Conservation (phyloP, 2,113 vertebrate genomes). For the Sinocyclocheilus anophthalmus region DNA sequence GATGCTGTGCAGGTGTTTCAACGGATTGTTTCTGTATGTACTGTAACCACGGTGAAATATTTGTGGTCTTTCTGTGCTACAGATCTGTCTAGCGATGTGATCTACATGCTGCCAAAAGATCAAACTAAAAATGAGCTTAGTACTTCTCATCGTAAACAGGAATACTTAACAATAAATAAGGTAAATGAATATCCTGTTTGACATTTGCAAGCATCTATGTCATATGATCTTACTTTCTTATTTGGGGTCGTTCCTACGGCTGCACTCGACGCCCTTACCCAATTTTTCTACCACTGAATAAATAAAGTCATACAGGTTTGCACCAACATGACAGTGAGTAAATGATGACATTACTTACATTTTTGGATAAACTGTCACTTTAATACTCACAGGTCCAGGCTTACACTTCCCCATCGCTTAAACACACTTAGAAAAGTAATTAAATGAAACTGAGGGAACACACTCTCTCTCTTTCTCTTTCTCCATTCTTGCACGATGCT, state of each 20-base stretch:
- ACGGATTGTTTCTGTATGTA: conserved; percentile 59
- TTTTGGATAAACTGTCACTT: conserved; percentile 6
- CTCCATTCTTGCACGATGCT: conserved; percentile 18
- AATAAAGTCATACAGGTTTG: not conserved
- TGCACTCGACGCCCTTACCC: too few species aligned
- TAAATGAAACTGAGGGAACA: conserved; percentile 51
- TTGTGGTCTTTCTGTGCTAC: conserved; percentile 58
- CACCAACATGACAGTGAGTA: not conserved
- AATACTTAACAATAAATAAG: not conserved
- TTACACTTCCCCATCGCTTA: conserved; percentile 4
- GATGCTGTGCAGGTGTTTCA: conserved; percentile 59
- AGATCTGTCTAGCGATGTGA: conserved; percentile 61
- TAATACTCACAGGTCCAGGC: conserved; percentile 52
- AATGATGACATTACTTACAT: not conserved
- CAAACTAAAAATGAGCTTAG: not conserved
- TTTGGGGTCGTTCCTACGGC: too few species aligned
- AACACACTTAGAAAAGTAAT: conserved; percentile 59
- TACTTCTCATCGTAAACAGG: conserved; percentile 31
- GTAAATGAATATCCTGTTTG: not conserved
- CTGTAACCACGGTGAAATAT: conserved; percentile 53
- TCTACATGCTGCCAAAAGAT: not conserved
- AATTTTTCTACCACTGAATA: not conserved
- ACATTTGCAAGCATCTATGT: not conserved
- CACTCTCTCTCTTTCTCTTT: conserved; percentile 27
- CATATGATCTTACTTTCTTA: not conserved